These are phyloP conservation scores for Hypselothyrea guttata DNA, from an alignment of 2,888 invertebrate species.

Conservation along the genomic window DNA sequence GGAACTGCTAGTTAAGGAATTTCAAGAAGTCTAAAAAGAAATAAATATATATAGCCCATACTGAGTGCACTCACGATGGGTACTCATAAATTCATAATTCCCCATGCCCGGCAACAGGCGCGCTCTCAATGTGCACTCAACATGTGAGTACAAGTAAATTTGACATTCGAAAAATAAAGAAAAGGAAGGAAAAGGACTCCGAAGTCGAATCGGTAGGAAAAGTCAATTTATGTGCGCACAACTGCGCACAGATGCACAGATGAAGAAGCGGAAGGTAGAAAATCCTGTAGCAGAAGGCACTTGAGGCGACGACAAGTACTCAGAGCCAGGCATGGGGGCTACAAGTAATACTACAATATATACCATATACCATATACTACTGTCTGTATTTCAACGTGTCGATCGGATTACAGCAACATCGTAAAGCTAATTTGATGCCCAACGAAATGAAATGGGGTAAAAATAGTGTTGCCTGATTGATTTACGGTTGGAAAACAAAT, in stretches of 20 bases:
- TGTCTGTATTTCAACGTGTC: constrained; percentile 33
- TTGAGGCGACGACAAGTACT: constrained; percentile 74
- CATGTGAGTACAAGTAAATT: too few relatives aligned
- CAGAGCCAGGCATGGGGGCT: constrained; percentile 23
- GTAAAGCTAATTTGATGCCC: constrained; percentile 56
- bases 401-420: constrained; percentile 55
- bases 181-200: too few relatives aligned
- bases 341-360: constrained; percentile 17
- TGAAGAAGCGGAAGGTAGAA: constrained; percentile 21
- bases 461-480: constrained; percentile 66
- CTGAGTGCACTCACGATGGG: too few relatives aligned
- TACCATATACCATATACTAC: too few relatives aligned
- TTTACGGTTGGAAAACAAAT: constrained; percentile 46
- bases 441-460: constrained; percentile 7
- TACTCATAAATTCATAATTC: constrained; percentile 60
- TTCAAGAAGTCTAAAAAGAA: too few relatives aligned
- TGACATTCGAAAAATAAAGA: too few relatives aligned
- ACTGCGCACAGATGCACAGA: constrained; percentile 65
- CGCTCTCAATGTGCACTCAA: constrained; percentile 13
- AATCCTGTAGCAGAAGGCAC: constrained; percentile 44
- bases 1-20: too few relatives aligned
- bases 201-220: not conserved
- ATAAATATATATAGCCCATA: too few relatives aligned
- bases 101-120: not conserved
- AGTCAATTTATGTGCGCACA: constrained; percentile 65